These are phyloP conservation scores for Anastrepha obliqua DNA, from an alignment of 1,140 invertebrate species.

Conservation along the genomic window DNA sequence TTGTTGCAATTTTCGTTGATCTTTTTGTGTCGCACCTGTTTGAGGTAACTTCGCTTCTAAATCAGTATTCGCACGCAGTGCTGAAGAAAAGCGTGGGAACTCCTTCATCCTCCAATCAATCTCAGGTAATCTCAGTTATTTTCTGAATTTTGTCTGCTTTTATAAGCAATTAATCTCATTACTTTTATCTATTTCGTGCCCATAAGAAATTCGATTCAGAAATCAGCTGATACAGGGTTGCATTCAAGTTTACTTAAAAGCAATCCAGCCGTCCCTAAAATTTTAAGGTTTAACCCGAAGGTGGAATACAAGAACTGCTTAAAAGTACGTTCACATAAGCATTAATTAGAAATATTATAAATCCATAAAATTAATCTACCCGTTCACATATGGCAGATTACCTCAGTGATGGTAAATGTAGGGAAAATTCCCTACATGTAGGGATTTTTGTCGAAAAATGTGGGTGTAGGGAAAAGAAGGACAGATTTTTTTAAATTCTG, in stretches of 20 bases:
- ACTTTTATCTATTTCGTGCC: background rate
- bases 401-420: too few relatives aligned
- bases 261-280: background rate
- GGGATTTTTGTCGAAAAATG: too few relatives aligned
- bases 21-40: background rate
- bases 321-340: too few relatives aligned
- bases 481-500: too few relatives aligned
- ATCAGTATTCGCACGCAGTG: slow-evolving; percentile 68
- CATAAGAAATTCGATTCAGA: background rate
- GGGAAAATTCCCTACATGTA: too few relatives aligned
- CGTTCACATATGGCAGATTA: too few relatives aligned
- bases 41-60: slow-evolving; percentile 62
- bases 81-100: slow-evolving; percentile 67
- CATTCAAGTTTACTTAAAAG: background rate
- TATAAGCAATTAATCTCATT: background rate
- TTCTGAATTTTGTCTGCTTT: background rate
- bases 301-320: too few relatives aligned
- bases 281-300: background rate
- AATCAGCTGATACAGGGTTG: background rate
- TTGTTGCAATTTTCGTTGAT: background rate
- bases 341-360: too few relatives aligned
- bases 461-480: too few relatives aligned
- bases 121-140: background rate
- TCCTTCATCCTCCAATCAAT: slow-evolving; percentile 59
- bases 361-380: too few relatives aligned